phyloP scores from a whole-genome alignment of 2,113 vertebrate genomes.

The Rousettus leschenaultii region DNA sequence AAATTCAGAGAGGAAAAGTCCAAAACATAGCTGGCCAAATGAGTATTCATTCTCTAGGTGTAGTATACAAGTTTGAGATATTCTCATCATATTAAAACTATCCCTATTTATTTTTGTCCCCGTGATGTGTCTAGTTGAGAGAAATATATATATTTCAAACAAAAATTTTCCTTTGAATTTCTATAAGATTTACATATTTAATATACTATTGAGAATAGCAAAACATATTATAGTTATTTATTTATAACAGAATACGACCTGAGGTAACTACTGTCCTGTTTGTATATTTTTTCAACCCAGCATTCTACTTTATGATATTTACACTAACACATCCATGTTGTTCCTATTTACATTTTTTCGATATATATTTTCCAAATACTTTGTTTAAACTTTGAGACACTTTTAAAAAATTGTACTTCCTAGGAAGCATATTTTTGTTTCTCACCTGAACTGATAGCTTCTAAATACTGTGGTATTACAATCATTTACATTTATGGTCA shows the following conservation, averaged over 20 bases:
- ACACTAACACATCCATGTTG: background rate
- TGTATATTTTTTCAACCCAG: background rate
- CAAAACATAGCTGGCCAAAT: background rate
- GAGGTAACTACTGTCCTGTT: background rate
- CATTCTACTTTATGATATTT: background rate
- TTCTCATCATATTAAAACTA: background rate
- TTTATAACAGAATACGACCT: background rate
- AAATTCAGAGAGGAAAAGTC: background rate
- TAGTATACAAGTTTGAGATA: background rate
- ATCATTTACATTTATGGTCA: background rate
- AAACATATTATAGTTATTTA: background rate
- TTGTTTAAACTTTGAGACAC: background rate
- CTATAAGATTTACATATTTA: constrained; percentile 29
- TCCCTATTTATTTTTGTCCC: background rate
- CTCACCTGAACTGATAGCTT: background rate
- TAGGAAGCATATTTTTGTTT: background rate
- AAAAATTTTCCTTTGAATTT: constrained; percentile 40
- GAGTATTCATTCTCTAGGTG: background rate
- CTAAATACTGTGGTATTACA: background rate
- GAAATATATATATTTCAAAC: background rate
- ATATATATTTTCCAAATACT: background rate
- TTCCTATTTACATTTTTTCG: background rate
- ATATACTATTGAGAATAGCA: background rate
- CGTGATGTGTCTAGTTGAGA: background rate
- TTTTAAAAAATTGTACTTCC: background rate